Conservation (phyloP, 2,113 vertebrate genomes). For the Bubo bubo region DNA sequence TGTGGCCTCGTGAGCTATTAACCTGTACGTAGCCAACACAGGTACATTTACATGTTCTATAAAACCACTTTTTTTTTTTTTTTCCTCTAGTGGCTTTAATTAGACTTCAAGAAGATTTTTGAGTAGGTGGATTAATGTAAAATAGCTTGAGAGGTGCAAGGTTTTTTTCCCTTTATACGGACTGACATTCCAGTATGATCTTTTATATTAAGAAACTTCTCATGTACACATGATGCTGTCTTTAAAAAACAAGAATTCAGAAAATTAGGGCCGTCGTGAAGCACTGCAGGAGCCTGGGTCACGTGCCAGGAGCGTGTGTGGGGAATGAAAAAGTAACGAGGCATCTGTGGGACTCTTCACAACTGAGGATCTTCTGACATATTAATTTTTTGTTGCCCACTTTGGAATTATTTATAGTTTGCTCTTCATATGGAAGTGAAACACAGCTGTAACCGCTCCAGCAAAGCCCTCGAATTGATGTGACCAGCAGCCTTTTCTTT, state of each 20-base stretch:
- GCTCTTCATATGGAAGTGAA: background rate
- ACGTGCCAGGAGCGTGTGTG: background rate
- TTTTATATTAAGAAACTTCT: background rate
- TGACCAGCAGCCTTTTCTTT: background rate
- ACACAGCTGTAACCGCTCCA: background rate
- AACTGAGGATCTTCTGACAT: background rate
- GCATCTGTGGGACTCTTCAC: background rate
- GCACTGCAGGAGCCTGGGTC: background rate
- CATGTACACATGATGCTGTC: background rate
- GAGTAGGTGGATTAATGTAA: background rate
- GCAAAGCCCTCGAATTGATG: background rate
- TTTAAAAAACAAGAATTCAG: background rate
- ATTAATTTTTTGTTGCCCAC: background rate
- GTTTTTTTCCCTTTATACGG: background rate
- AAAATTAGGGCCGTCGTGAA: background rate
- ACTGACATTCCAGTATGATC: background rate
- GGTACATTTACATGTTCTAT: background rate
- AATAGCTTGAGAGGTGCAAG: background rate
- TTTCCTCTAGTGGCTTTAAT: background rate
- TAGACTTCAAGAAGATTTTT: background rate
- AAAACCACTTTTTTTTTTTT: background rate
- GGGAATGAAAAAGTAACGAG: too few relatives aligned
- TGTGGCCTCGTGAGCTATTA: background rate
- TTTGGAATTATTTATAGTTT: background rate
- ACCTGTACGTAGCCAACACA: background rate